Conservation (phyloP, 2,888 invertebrate genomes). For the Labia minor region DNA sequence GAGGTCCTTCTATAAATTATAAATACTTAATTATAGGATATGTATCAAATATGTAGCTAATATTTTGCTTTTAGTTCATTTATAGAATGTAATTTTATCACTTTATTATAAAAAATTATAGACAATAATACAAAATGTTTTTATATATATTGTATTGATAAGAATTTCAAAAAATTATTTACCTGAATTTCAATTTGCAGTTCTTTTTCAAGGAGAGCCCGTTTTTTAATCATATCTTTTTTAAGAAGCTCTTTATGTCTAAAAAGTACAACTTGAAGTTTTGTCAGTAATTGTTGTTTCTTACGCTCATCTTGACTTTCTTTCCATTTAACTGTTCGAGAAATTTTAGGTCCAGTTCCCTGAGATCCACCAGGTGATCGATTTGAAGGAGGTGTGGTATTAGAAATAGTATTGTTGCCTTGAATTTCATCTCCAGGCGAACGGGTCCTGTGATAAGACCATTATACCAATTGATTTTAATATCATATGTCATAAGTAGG, state of each 20-base stretch:
- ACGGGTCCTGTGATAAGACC: background rate
- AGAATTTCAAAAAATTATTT: no score
- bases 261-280: slow-evolving; percentile 63
- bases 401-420: background rate
- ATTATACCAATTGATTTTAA: no score
- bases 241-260: slow-evolving; percentile 86
- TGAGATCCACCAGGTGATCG: background rate
- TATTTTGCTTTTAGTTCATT: background rate
- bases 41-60: slow-evolving; percentile 13
- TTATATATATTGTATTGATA: no score
- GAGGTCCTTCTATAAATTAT: slow-evolving; percentile 59
- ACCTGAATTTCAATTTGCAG: slow-evolving; percentile 83
- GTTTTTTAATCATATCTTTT: slow-evolving; percentile 84
- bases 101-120: slow-evolving; percentile 21
- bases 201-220: slow-evolving; percentile 78
- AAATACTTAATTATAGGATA: no score
- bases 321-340: slow-evolving; percentile 35
- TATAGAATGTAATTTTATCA: slow-evolving; percentile 17
- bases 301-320: slow-evolving; percentile 43
- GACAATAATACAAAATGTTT: slow-evolving; percentile 13
- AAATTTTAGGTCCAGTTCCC: background rate
- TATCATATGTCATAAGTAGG: no score
- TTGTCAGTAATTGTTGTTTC: slow-evolving; percentile 42
- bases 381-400: background rate
- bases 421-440: background rate